Conservation (phyloP, 1,140 invertebrate species). For the Meloidogyne exigua region DNA sequence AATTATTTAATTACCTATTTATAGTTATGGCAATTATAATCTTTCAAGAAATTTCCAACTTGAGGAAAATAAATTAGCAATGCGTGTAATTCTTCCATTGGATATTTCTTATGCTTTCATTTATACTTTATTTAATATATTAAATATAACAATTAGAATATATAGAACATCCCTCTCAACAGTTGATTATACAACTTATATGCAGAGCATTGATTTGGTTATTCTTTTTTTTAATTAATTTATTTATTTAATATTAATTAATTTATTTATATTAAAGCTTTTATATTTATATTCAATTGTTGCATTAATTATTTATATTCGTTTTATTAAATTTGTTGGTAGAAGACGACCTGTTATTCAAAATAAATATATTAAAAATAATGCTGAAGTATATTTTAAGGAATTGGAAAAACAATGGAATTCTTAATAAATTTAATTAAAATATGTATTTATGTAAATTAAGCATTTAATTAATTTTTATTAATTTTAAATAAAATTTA, state of each 20-base stretch:
- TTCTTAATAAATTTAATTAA: not conserved
- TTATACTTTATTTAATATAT: not conserved
- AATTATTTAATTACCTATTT: too few species aligned
- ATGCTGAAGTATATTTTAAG: not conserved
- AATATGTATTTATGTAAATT: too few species aligned
- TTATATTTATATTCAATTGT: slow-evolving; percentile 15
- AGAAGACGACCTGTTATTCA: slow-evolving; percentile 1
- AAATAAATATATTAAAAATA: too few species aligned
- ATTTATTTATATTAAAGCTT: not conserved
- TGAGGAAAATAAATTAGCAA: slow-evolving; percentile 5
- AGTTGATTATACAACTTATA: slow-evolving; percentile 6
- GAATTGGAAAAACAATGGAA: slow-evolving; percentile 7
- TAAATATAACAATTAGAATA: not conserved
- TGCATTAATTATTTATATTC: slow-evolving; percentile 16
- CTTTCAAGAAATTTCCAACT: slow-evolving; percentile 14
- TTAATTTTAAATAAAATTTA: too few species aligned
- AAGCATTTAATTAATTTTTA: too few species aligned
- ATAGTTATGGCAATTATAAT: not conserved
- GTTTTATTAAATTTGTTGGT: not conserved
- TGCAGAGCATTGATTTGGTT: too few species aligned
- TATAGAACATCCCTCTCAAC: not conserved
- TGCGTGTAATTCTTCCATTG: slow-evolving; percentile 20
- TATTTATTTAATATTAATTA: too few species aligned
- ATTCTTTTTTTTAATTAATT: too few species aligned
- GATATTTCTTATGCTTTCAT: slow-evolving; percentile 19